These are phyloP conservation scores for Phania funesta DNA, from an alignment of 2,888 invertebrate genomes.

Conservation along the genomic window DNA sequence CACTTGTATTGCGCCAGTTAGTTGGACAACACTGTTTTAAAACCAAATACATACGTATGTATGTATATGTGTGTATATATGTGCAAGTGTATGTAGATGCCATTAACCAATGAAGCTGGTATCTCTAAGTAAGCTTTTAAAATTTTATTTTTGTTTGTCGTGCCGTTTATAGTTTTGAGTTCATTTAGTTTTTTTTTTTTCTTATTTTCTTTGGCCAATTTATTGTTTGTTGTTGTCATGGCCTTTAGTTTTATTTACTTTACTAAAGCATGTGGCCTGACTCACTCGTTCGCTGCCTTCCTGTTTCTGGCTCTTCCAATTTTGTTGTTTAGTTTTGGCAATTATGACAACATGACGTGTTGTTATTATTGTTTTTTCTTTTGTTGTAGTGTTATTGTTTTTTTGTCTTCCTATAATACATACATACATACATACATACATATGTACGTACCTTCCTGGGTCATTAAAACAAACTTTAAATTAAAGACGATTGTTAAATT, in stretches of 20 bases:
- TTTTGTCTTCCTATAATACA: too few relatives aligned
- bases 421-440: too few relatives aligned
- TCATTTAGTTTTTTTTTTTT: not conserved
- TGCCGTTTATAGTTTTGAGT: conserved; percentile 28
- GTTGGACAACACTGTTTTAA: too few relatives aligned
- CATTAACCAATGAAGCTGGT: too few relatives aligned
- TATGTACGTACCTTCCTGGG: too few relatives aligned
- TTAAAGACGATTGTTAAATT: not conserved
- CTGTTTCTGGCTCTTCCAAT: not conserved
- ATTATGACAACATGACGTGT: not conserved
- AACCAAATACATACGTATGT: too few relatives aligned
- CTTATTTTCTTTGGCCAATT: conserved; percentile 6
- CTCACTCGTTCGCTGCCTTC: not conserved
- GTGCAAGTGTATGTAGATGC: too few relatives aligned
- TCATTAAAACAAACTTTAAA: not conserved
- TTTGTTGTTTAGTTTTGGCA: not conserved
- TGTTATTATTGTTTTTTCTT: not conserved
- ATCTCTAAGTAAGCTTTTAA: too few relatives aligned
- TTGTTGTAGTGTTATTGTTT: not conserved
- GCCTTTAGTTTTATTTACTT: conserved; percentile 33
- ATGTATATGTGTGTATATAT: too few relatives aligned
- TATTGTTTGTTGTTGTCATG: conserved; percentile 37
- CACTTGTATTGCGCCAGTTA: too few relatives aligned
- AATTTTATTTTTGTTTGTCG: too few relatives aligned
- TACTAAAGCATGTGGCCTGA: not conserved